Evolutionary conservation across 2,797 vertebrate species (phyloP).

Genomic region (Oryzias sinensis): DNA sequence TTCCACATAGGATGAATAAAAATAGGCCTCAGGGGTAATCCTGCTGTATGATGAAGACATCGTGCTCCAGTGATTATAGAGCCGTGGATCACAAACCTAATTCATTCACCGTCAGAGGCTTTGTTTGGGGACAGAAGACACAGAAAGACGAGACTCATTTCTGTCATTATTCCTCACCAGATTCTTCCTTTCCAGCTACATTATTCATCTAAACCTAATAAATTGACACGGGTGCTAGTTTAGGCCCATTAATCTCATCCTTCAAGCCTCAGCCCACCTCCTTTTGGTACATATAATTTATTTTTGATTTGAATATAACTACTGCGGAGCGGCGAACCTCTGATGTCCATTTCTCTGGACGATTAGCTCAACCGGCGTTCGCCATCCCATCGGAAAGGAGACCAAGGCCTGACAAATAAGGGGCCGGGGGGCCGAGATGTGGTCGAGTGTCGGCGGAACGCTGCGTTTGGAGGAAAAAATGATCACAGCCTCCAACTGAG

Average conservation of each 20-base stretch:
- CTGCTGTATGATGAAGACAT: constrained; percentile 57
- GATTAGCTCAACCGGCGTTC: constrained; percentile 17
- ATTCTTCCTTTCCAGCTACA: constrained; percentile 38
- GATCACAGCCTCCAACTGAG: constrained; percentile 57
- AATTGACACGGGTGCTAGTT: constrained; percentile 43
- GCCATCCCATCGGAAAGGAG: constrained; percentile 18
- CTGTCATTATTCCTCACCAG: constrained; percentile 14
- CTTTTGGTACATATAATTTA: constrained; percentile 38
- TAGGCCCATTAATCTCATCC: constrained; percentile 46
- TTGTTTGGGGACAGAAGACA: constrained; percentile 46
- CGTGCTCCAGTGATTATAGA: constrained; percentile 52
- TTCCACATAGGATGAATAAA: constrained; percentile 30
- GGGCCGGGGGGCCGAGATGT: constrained; percentile 21
- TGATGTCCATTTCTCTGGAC: constrained; percentile 28
- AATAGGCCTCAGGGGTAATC: constrained; percentile 45
- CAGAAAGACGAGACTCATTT: constrained; percentile 17
- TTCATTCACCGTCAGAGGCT: constrained; percentile 35
- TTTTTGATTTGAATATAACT: constrained; percentile 40
- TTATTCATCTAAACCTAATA: constrained; percentile 69
- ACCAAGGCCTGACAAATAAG: constrained; percentile 20
- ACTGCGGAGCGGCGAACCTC: constrained; percentile 24
- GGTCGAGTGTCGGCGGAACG: constrained; percentile 20
- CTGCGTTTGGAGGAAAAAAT: constrained; percentile 32
- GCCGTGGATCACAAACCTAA: constrained; percentile 37
- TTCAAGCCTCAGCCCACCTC: constrained; percentile 35